phyloP scores from a whole-genome alignment of 2,797 vertebrate genomes.

The Chelidonichthys spinosus region DNA sequence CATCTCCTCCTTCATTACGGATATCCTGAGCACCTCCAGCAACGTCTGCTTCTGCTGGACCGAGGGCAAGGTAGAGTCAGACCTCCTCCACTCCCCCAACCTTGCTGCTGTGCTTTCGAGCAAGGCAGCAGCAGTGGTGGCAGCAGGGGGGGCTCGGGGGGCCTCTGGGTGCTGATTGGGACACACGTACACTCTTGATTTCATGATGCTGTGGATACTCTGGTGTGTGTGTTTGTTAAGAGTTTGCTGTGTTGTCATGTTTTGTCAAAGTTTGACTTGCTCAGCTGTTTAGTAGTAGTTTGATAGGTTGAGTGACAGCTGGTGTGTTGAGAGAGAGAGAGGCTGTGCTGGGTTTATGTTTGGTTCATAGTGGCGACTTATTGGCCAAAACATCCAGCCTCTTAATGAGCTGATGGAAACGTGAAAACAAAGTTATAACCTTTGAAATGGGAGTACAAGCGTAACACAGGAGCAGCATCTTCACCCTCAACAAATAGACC shows the following conservation, averaged over 20 bases:
- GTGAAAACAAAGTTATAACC: slow-evolving; percentile 1
- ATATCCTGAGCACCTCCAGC: slow-evolving; percentile 82
- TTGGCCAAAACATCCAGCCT: not conserved
- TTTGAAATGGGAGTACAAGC: not conserved
- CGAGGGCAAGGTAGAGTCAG: slow-evolving; percentile 75
- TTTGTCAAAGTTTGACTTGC: slow-evolving; percentile 21
- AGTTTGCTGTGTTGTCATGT: slow-evolving; percentile 5
- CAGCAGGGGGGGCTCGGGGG: slow-evolving; percentile 30
- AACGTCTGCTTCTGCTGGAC: slow-evolving; percentile 86
- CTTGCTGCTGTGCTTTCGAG: slow-evolving; percentile 51
- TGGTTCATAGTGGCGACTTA: not conserved
- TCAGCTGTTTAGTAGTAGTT: not conserved
- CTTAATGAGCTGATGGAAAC: not conserved
- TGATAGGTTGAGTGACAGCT: not conserved
- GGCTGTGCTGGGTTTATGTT: not conserved
- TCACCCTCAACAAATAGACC: not conserved
- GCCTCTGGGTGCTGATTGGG: slow-evolving; percentile 29
- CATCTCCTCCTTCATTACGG: slow-evolving; percentile 82
- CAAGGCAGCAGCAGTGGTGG: slow-evolving; percentile 48
- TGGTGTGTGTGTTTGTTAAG: slow-evolving; percentile 15
- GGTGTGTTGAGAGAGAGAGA: not conserved
- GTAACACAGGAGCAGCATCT: not conserved
- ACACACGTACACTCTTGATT: slow-evolving; percentile 2
- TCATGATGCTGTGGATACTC: slow-evolving; percentile 10
- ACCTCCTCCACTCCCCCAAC: slow-evolving; percentile 18